Evolutionary conservation across 2,888 invertebrate genomes (phyloP).

Genomic region (Drosophila greeni): DNA sequence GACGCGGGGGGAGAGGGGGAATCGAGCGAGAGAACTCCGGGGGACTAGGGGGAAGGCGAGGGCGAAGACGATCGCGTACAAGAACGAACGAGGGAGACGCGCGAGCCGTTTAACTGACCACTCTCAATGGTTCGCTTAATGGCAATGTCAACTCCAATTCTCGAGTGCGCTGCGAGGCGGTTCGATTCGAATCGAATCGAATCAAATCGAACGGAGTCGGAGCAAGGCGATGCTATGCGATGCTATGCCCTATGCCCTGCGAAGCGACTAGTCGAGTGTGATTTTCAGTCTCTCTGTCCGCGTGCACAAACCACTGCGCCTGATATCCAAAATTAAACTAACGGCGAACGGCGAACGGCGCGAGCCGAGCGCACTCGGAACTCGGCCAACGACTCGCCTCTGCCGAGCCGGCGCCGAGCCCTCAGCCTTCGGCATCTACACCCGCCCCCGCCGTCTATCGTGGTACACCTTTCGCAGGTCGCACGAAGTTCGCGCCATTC

Average conservation of each 20-base stretch:
- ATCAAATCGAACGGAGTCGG: slow-evolving; percentile 1
- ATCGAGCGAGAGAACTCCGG: too few relatives aligned
- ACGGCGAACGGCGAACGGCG: too few relatives aligned
- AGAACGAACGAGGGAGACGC: slow-evolving; percentile 6
- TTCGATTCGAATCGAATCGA: background rate
- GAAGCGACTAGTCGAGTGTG: slow-evolving; percentile 8
- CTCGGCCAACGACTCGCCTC: slow-evolving; percentile 53
- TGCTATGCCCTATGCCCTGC: background rate
- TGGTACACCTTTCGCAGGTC: slow-evolving; percentile 41
- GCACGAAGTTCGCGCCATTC: slow-evolving; percentile 20
- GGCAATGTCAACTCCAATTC: slow-evolving; percentile 16
- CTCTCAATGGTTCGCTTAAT: slow-evolving; percentile 15
- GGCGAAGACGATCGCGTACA: too few relatives aligned
- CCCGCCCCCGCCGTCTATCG: slow-evolving; percentile 22
- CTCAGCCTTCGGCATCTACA: slow-evolving; percentile 46
- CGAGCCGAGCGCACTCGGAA: slow-evolving; percentile 37
- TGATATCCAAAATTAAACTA: slow-evolving; percentile 59
- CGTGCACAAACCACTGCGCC: slow-evolving; percentile 48
- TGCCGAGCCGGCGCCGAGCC: slow-evolving; percentile 3
- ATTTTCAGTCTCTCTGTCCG: slow-evolving; percentile 6
- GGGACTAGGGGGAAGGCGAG: too few relatives aligned
- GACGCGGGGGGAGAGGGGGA: background rate
- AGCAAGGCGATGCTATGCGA: background rate
- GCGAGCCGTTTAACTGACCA: slow-evolving; percentile 17
- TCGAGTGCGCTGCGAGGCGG: background rate